Evolutionary conservation across 1,140 invertebrate species (phyloP), one percentile per base, ranked within the genome.

Genomic region (Potamilus streckersoni): DNA sequence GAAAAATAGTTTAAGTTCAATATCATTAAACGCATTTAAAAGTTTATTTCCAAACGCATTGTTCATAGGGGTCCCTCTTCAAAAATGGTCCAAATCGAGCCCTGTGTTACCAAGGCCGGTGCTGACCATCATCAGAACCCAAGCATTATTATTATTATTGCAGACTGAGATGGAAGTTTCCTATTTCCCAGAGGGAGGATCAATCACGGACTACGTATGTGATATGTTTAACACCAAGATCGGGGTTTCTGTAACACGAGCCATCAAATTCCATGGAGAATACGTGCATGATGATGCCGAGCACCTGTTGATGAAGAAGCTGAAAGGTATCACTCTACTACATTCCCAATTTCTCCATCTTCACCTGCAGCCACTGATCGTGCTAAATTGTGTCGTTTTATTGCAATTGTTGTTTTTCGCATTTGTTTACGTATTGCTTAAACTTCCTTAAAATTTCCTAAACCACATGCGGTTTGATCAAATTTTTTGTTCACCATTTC

Each of bases 121-220:
- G 38, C 38, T 20, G 64, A 23, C 11, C 38, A 49, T 49, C 38
- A 49, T 49, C 38, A 49, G 11, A 49, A 49, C 38, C 38, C 38
- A 31, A 31, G 4, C 15, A n/a, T 20, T 17, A 20, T 16, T 58
- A 38, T 49, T 68, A 58, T 68, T 59, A 56, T 83, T 82, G 20
- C 79, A 88, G 82, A 89, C 87, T 17, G 87, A 89, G 70, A 89
- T 89, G 87, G 87, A 89, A 69, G 85, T 89, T 3, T 61, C 69
- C 0, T 89, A 88, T 76, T 89, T 87, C 68, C 87, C 87, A 23
- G 70, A 82, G 23, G 87, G 87, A 31, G 87, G 87, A 0, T 85
- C 86, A 15, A 88, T 88, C 20, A 89, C 87, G 0, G 87, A 89
- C 74, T 88, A 88, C 70, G 82, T 85, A 12, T 84, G 84, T 64